A percentile compares a stretch with the other conserved stretches of the same genome.
These are phyloP conservation scores for Campoletis sonorensis DNA, from an alignment of 1,140 invertebrate genomes.

Conservation along the genomic window DNA sequence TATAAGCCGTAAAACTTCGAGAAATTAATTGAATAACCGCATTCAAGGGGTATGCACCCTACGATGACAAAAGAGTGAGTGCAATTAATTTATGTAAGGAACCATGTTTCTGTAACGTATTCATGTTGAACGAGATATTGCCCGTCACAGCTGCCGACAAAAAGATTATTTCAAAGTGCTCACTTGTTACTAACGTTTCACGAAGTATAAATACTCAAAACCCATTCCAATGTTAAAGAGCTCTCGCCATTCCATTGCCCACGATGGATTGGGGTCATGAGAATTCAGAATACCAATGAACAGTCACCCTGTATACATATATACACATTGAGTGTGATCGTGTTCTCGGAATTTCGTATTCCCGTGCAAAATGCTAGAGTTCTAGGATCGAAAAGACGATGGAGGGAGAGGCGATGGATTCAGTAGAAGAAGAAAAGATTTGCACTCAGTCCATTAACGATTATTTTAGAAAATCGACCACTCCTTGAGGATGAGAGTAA, in stretches of 20 bases:
- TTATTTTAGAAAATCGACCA: constrained; percentile 33
- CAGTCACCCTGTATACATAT: background rate
- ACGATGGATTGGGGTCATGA: constrained; percentile 27
- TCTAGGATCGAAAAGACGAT: background rate
- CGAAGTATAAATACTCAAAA: background rate
- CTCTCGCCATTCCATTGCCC: constrained; percentile 26
- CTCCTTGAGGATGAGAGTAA: background rate
- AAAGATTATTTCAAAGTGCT: background rate
- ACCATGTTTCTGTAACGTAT: too few relatives aligned
- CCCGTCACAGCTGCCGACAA: background rate
- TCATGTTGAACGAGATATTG: background rate
- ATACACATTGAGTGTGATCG: background rate
- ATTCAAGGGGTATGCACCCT: too few relatives aligned
- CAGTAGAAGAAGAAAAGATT: constrained; percentile 25
- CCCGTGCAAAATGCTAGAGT: background rate
- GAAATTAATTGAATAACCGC: too few relatives aligned
- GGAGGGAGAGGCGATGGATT: background rate
- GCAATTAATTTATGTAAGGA: background rate
- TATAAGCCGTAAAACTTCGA: too few relatives aligned
- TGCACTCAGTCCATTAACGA: background rate
- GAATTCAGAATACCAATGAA: constrained; percentile 45
- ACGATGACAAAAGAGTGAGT: too few relatives aligned
- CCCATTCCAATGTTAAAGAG: constrained; percentile 36
- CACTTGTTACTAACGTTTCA: background rate
- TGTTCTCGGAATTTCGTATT: constrained; percentile 36